A percentile compares a stretch with the other conserved stretches of the same genome.
phyloP scores from a whole-genome alignment of 2,113 vertebrate genomes.

The Salvelinus namaycush region DNA sequence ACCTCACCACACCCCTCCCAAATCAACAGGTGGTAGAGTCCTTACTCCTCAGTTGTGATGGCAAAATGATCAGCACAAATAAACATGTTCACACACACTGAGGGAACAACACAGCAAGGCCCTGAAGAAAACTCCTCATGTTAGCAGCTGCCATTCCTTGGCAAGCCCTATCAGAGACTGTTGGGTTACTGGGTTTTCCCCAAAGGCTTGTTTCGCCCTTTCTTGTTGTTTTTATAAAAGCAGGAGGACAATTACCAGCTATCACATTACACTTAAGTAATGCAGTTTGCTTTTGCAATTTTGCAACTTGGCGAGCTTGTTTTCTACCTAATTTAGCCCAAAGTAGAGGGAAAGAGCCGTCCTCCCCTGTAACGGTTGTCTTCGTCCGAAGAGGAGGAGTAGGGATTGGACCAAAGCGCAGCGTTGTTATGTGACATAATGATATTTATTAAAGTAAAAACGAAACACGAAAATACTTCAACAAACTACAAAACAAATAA shows the following conservation, averaged over 20 bases:
- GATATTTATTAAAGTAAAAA: too few species aligned
- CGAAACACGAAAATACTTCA: too few species aligned
- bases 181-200: constrained; percentile 62
- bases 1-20: not conserved
- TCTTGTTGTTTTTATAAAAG: constrained; percentile 51
- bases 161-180: constrained; percentile 34
- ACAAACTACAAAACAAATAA: too few species aligned
- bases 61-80: constrained; percentile 38
- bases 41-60: constrained; percentile 36
- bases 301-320: constrained; percentile 27
- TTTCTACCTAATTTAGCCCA: constrained; percentile 27
- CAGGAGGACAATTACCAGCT: constrained; percentile 49
- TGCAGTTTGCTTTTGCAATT: constrained; percentile 34
- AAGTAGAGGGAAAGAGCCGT: constrained; percentile 12
- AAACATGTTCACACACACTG: constrained; percentile 53
- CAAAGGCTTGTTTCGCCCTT: constrained; percentile 44
- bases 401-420: too few species aligned
- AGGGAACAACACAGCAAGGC: constrained; percentile 7
- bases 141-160: constrained; percentile 58
- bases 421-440: too few species aligned
- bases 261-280: constrained; percentile 47
- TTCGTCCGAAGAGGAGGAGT: too few species aligned
- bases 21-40: constrained; percentile 54
- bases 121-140: constrained; percentile 39
- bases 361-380: too few species aligned